Conservation (phyloP, 2,797 vertebrate genomes). For the Chaetophractus vellerosus region DNA sequence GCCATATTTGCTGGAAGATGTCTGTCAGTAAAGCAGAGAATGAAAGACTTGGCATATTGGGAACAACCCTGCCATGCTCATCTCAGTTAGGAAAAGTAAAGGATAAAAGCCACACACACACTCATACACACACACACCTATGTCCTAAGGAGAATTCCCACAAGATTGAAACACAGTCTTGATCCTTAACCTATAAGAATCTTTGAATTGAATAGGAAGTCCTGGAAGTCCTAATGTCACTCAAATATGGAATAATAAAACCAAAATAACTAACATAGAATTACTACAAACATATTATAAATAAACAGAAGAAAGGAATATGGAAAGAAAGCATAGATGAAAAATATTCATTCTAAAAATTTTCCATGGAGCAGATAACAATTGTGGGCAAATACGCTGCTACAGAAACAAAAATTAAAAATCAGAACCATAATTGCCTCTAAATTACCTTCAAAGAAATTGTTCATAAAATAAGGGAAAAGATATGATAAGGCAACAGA, state of each 20-base stretch:
- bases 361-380: constrained; percentile 5
- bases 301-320: constrained; percentile 24
- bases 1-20: background rate
- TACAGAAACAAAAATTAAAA: constrained; percentile 12
- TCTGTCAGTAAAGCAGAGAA: background rate
- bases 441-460: background rate
- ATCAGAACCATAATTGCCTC: background rate
- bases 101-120: background rate
- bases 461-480: constrained; percentile 24
- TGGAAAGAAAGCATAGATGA: background rate
- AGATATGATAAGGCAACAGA: background rate
- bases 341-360: constrained; percentile 2
- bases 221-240: background rate
- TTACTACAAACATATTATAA: background rate
- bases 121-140: background rate
- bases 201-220: background rate
- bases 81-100: background rate
- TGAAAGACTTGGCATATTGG: background rate
- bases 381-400: background rate
- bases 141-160: background rate
- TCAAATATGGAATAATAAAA: constrained; percentile 31
- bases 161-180: background rate
- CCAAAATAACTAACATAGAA: background rate
- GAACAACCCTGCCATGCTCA: background rate
- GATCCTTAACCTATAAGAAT: background rate